Evolutionary conservation across 2,797 vertebrate genomes (phyloP), one percentile per base, ranked within the genome.

Genomic region (Stomatorhinus walkeri): DNA sequence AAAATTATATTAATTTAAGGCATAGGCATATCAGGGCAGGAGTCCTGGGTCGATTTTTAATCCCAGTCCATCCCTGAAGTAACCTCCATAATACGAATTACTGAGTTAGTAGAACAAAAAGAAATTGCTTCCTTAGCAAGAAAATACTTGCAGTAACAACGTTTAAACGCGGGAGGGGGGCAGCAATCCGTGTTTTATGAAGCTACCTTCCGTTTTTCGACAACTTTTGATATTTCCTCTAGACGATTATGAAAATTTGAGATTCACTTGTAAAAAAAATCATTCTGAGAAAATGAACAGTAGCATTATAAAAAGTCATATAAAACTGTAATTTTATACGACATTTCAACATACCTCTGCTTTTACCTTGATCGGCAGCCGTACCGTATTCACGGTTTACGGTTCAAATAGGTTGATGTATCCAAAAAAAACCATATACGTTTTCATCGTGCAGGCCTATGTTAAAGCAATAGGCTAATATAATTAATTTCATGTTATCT

Each of bases 21-120:
- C 43, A 95, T 92, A 96, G 61, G 10, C 24, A 24, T 68, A 7
- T 22, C 61, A 28, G 9, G 28, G 3, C 64, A 68, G 28, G 28
- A 32, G 10, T 14, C 24, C 4, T 12, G 64, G 4, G 28, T 32
- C 28, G 64, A 68, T 68, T 68, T 68, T 68, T 32, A 68, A 68
- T 68, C 64, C 28, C 10, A 68, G 24, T 28, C 24, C 9, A 68
- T 68, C 24, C 64, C 28, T 28, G 12, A 68, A 68, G 24, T 68
- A 32, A 68, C 64, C 64, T 3, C 10, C 28, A 68, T 4, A 68
- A 4, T 68, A 24, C 24, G 64, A 68, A 12, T 32, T 28, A 14
- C 10, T 2, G 10, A 32, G 14, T 32, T 68, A 24, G 22, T 64
- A 68, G 24, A 68, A 32, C 3, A 32, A 68, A 68, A 32, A 14